phyloP scores from a whole-genome alignment of 2,888 invertebrate genomes.

The Hedya salicella region DNA sequence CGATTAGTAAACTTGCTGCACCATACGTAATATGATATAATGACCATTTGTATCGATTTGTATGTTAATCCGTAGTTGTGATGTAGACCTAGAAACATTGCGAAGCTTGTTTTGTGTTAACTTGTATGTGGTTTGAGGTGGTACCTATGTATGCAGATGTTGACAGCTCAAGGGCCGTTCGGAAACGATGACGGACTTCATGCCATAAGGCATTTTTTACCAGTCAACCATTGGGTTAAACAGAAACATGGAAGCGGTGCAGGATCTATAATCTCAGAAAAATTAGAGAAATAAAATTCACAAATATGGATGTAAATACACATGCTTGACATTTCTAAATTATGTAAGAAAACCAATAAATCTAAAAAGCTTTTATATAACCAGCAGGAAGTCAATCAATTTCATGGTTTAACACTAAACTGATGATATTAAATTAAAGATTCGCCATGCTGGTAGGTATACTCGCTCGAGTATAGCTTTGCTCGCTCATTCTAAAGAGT shows the following conservation, averaged over 20 bases:
- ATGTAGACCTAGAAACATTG: slow-evolving; percentile 3
- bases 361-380: neutral
- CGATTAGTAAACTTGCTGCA: too few species aligned
- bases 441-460: slow-evolving; percentile 16
- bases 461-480: neutral
- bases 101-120: neutral
- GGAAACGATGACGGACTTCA: too few species aligned
- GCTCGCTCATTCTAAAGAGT: neutral
- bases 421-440: slow-evolving; percentile 16
- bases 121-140: too few species aligned
- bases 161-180: too few species aligned
- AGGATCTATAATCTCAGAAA: too few species aligned
- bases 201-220: too few species aligned
- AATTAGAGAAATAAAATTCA: too few species aligned
- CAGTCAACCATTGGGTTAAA: too few species aligned
- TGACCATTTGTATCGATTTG: slow-evolving; percentile 2
- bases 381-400: neutral
- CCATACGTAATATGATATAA: slow-evolving; percentile 5
- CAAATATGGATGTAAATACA: too few species aligned
- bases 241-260: too few species aligned
- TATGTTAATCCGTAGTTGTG: neutral
- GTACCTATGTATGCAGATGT: too few species aligned
- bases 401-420: neutral
- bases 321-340: too few species aligned
- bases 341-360: neutral